Evolutionary conservation across 2,888 invertebrate species (phyloP).

Genomic region (Brenthis daphne): DNA sequence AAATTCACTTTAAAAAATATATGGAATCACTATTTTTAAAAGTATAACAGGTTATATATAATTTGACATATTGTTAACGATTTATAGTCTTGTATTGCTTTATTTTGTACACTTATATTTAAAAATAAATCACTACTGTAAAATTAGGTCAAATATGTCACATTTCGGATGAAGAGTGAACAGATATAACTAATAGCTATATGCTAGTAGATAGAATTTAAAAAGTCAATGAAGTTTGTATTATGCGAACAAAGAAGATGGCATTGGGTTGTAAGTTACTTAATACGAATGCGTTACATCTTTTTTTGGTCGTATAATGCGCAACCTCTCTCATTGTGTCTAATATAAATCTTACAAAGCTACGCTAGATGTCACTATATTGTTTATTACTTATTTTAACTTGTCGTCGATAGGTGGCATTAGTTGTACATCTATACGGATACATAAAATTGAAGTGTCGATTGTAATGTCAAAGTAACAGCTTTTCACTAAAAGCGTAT

Average conservation of each 20-base stretch:
- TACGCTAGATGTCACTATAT: neutral
- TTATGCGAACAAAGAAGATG: slow-evolving; percentile 21
- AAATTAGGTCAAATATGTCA: slow-evolving; percentile 61
- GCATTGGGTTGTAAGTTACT: neutral
- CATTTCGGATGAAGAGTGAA: slow-evolving; percentile 54
- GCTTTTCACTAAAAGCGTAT: too few relatives aligned
- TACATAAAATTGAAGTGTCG: too few relatives aligned
- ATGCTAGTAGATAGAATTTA: slow-evolving; percentile 38
- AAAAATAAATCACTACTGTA: slow-evolving; percentile 23
- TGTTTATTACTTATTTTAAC: neutral
- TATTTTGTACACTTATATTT: slow-evolving; percentile 35
- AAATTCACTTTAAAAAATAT: slow-evolving; percentile 32
- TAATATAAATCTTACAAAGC: neutral
- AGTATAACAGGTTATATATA: slow-evolving; percentile 26
- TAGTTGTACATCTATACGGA: neutral
- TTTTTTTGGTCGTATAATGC: slow-evolving; percentile 12
- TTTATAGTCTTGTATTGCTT: slow-evolving; percentile 34
- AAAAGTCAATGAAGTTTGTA: slow-evolving; percentile 58
- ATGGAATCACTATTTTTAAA: slow-evolving; percentile 22
- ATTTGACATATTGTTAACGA: slow-evolving; percentile 26
- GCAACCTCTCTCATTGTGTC: neutral
- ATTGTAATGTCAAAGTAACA: too few relatives aligned
- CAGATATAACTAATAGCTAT: slow-evolving; percentile 50
- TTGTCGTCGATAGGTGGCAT: neutral
- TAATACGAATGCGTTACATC: neutral